A percentile compares a stretch with the other conserved stretches of the same genome.
These are phyloP conservation scores for Gymnoscelis rufifasciata DNA, from an alignment of 2,888 invertebrate species.

Conservation along the genomic window DNA sequence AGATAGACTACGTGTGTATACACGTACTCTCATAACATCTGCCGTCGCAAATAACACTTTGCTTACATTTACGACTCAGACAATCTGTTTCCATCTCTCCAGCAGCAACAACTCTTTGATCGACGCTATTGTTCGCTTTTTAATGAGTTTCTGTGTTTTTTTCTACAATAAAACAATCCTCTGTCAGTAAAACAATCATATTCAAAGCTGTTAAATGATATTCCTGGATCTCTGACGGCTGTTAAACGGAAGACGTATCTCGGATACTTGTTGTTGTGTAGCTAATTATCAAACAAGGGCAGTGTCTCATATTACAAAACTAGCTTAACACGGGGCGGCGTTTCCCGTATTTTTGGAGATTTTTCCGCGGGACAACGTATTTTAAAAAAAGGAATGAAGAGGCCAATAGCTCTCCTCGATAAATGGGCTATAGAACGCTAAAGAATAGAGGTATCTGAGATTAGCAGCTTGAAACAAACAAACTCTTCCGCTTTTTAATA, in stretches of 20 bases:
- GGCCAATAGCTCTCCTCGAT: no score
- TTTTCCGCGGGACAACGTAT: no score
- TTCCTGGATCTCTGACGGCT: neutral
- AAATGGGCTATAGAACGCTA: no score
- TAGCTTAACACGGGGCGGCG: no score
- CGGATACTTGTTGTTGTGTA: no score
- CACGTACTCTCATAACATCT: neutral
- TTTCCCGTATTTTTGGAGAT: no score
- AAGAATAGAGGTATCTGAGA: no score
- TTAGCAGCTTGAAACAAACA: no score
- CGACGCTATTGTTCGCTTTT: slow-evolving; percentile 2
- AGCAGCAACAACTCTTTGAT: slow-evolving; percentile 5
- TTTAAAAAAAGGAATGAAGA: no score
- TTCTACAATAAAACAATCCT: neutral
- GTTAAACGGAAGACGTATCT: neutral
- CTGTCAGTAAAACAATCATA: neutral
- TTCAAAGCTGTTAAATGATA: neutral
- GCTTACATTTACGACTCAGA: neutral
- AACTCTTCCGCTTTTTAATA: no score
- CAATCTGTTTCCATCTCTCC: neutral
- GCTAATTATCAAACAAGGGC: no score
- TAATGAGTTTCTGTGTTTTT: neutral
- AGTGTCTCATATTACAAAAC: no score
- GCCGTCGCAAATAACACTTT: neutral
- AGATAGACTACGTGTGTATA: neutral